Percentiles rank a stretch among this genome's conserved stretches.
These are phyloP conservation scores for Adelges cooleyi DNA, from an alignment of 1,140 invertebrate species.

Conservation along the genomic window DNA sequence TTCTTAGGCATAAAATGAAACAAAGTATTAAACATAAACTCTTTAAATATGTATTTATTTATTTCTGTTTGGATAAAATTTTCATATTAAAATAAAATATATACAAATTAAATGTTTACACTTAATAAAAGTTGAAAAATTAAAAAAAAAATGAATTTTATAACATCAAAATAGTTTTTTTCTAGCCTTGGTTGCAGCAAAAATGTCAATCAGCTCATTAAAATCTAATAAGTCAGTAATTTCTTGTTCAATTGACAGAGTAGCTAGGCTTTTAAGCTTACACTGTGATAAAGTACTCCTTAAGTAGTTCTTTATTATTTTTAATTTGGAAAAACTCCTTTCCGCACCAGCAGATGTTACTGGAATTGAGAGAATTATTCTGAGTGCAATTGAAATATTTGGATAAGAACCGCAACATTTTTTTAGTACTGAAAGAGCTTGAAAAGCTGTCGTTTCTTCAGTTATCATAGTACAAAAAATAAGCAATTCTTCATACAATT, in stretches of 20 bases:
- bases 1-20: too few species aligned
- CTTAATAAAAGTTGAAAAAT: too few species aligned
- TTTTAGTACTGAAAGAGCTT: background rate
- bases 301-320: background rate
- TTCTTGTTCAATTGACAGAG: background rate
- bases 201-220: background rate
- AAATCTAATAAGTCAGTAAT: background rate
- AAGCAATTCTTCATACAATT: background rate
- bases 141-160: background rate
- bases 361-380: background rate
- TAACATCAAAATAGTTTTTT: background rate
- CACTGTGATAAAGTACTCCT: background rate
- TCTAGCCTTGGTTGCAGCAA: background rate
- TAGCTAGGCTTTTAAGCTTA: conserved; percentile 13
- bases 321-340: background rate
- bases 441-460: background rate
- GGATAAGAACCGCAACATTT: background rate
- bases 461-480: background rate
- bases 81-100: too few species aligned
- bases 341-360: background rate
- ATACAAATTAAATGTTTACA: too few species aligned
- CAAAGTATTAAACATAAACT: too few species aligned
- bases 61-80: too few species aligned
- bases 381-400: background rate
- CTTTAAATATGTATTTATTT: too few species aligned